phyloP scores from a whole-genome alignment of 2,888 invertebrate genomes.

The Scaptomyza polygonia region DNA sequence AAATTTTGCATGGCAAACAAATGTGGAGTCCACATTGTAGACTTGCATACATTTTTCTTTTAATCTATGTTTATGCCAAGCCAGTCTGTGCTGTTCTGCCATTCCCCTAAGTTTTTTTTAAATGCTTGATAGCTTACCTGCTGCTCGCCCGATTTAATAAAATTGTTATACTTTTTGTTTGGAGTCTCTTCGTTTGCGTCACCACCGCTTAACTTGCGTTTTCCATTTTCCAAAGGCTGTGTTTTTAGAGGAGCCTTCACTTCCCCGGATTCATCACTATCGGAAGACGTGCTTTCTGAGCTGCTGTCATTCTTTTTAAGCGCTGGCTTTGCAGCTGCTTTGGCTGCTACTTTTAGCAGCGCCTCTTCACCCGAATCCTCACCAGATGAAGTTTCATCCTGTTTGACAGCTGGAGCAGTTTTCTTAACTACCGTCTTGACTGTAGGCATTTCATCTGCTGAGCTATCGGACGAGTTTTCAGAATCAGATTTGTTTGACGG shows the following conservation, averaged over 20 bases:
- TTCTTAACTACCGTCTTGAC: conserved; percentile 74
- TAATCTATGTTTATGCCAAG: no score
- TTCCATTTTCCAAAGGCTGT: conserved; percentile 49
- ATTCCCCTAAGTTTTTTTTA: neutral
- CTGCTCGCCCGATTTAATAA: conserved; percentile 87
- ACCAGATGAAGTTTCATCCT: conserved; percentile 76
- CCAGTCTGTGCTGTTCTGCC: neutral
- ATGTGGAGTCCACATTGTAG: no score
- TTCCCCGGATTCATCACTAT: conserved; percentile 58
- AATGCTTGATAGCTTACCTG: conserved; percentile 60
- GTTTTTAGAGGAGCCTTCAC: conserved; percentile 36
- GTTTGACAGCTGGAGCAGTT: conserved; percentile 66
- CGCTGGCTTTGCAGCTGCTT: conserved; percentile 55
- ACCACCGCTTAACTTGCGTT: conserved; percentile 84
- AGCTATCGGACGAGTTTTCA: conserved; percentile 74
- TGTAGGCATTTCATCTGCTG: conserved; percentile 65
- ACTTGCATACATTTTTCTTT: no score
- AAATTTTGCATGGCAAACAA: no score
- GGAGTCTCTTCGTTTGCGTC: conserved; percentile 74
- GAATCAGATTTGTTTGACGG: conserved; percentile 49
- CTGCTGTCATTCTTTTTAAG: conserved; percentile 73
- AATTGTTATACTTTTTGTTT: conserved; percentile 88
- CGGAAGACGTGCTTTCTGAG: conserved; percentile 44
- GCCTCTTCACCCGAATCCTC: conserved; percentile 56
- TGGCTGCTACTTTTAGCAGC: conserved; percentile 31